phyloP scores from a whole-genome alignment of 2,113 vertebrate genomes.

The Neogale vison region DNA sequence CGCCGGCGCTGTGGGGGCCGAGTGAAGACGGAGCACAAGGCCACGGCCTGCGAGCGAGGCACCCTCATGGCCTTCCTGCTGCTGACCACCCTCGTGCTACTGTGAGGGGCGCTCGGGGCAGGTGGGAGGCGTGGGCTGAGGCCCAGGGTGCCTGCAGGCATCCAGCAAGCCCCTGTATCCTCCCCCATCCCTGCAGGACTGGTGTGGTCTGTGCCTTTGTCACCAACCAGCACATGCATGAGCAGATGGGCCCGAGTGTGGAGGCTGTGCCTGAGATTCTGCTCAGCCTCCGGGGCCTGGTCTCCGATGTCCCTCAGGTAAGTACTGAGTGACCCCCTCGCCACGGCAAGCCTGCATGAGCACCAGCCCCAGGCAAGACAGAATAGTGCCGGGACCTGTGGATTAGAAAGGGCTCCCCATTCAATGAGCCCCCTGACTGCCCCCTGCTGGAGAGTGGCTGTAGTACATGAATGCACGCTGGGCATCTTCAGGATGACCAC shows the following conservation, averaged over 20 bases:
- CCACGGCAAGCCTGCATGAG: accelerated
- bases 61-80: constrained; percentile 82
- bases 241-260: constrained; percentile 79
- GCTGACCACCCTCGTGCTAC: constrained; percentile 83
- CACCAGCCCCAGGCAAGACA: not conserved
- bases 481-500: not conserved
- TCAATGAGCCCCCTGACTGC: not conserved
- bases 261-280: constrained; percentile 74
- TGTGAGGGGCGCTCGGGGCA: constrained; percentile 76
- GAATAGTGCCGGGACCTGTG: not conserved
- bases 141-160: not conserved
- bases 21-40: constrained; percentile 80
- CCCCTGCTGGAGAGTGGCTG: not conserved
- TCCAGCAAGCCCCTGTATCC: not conserved
- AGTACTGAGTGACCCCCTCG: not conserved
- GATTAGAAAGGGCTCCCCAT: not conserved
- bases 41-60: constrained; percentile 76
- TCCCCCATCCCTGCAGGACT: constrained; percentile 61
- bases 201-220: constrained; percentile 85
- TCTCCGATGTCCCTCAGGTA: constrained; percentile 83
- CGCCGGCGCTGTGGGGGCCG: constrained; percentile 76
- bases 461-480: not conserved
- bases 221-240: constrained; percentile 83
- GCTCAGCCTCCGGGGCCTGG: constrained; percentile 76
- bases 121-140: not conserved